phyloP scores from a whole-genome alignment of 2,888 invertebrate genomes.

The Cheilosia grossa region DNA sequence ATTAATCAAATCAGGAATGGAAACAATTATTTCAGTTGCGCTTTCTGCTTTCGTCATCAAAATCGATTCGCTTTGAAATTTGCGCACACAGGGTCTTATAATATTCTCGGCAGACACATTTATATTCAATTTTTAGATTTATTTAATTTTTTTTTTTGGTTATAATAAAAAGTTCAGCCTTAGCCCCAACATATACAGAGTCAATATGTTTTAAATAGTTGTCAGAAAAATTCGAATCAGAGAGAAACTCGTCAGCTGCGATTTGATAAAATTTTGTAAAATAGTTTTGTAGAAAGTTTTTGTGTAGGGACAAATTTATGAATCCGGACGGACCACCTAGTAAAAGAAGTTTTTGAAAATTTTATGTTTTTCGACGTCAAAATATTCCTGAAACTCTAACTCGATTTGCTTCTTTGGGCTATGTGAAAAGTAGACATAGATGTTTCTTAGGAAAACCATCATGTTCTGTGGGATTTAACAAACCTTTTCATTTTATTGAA shows the following conservation, averaged over 20 bases:
- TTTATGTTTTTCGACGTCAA: conserved; percentile 77
- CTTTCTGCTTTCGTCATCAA: not conserved
- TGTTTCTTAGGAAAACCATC: conserved; percentile 76
- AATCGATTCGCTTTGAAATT: no score
- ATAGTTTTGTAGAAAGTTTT: conserved; percentile 34
- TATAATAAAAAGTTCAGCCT: no score
- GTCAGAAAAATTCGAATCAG: not conserved
- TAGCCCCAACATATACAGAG: no score
- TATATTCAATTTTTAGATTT: no score
- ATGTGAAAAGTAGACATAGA: conserved; percentile 76
- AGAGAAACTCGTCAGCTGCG: conserved; percentile 8
- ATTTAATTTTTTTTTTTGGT: no score
- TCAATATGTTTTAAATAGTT: not conserved
- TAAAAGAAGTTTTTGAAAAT: conserved; percentile 76
- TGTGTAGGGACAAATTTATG: conserved; percentile 20
- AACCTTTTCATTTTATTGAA: no score
- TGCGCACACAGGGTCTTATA: no score
- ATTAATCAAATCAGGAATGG: no score
- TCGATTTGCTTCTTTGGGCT: conserved; percentile 77
- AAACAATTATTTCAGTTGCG: not conserved
- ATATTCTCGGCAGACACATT: no score
- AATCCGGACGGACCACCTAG: no score
- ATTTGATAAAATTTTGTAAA: conserved; percentile 41
- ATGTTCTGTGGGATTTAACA: conserved; percentile 75
- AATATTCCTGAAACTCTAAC: conserved; percentile 77